Percentiles rank a stretch among this genome's conserved stretches.
phyloP scores from a whole-genome alignment of 2,797 vertebrate genomes.

The Alauda arvensis region DNA sequence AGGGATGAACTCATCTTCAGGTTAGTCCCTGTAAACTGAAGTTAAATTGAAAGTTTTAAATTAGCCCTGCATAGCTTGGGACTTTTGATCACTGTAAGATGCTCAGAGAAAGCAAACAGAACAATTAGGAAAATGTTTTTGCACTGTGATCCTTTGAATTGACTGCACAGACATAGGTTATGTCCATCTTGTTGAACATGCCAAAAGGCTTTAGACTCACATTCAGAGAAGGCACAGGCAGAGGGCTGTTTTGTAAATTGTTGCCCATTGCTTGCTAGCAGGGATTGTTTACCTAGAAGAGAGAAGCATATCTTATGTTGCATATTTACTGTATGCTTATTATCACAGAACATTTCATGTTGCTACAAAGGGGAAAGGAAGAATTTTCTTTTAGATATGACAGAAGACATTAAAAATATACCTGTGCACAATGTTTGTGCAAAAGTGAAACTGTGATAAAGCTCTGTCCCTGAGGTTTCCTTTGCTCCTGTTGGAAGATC shows the following conservation, averaged over 20 bases:
- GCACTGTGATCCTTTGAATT: background rate
- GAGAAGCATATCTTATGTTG: background rate
- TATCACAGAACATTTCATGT: background rate
- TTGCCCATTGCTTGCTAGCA: background rate
- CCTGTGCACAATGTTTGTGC: fast-evolving
- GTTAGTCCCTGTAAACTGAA: background rate
- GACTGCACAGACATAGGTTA: background rate
- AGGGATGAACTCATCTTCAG: background rate
- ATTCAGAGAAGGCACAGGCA: background rate
- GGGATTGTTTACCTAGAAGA: background rate
- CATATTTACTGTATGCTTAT: background rate
- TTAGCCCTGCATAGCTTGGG: background rate
- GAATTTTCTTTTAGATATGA: background rate
- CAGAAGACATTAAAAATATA: background rate
- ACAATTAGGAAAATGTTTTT: background rate
- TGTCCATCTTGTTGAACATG: background rate
- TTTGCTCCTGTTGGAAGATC: background rate
- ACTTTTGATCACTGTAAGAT: background rate
- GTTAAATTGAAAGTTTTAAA: background rate
- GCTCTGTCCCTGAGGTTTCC: background rate
- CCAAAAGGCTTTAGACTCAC: background rate
- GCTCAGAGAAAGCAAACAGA: background rate
- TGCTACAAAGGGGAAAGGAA: background rate
- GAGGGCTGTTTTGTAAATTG: background rate
- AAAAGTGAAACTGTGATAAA: background rate